Conservation (phyloP, 2,888 invertebrate species). For the Desoria tigrina region DNA sequence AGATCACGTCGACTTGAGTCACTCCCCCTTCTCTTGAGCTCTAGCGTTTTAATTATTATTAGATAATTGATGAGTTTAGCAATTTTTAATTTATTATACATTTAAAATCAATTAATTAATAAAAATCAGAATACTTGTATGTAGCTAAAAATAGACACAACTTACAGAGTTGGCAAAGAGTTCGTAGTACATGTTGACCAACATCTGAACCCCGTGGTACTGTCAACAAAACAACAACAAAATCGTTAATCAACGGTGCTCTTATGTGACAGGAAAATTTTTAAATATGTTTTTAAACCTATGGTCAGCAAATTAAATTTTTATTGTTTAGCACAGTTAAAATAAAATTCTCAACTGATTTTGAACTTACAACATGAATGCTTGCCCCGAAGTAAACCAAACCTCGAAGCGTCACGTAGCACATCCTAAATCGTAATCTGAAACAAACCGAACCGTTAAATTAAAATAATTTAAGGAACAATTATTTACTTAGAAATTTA, state of each 20-base stretch:
- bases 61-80: too few species aligned
- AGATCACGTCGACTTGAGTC: constrained; percentile 33
- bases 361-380: constrained; percentile 36
- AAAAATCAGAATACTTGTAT: too few species aligned
- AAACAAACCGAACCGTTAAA: constrained; percentile 12
- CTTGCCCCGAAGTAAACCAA: constrained; percentile 37
- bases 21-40: constrained; percentile 22
- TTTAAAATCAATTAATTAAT: too few species aligned
- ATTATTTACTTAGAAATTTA: too few species aligned
- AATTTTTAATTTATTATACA: too few species aligned
- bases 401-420: constrained; percentile 30
- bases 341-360: too few species aligned
- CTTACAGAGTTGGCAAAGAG: constrained; percentile 37
- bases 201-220: constrained; percentile 41
- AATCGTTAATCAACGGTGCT: too few species aligned
- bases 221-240: neutral
- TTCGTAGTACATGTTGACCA: constrained; percentile 40
- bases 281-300: too few species aligned
- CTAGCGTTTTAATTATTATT: neutral
- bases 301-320: too few species aligned
- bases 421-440: constrained; percentile 26
- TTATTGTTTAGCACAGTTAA: too few species aligned
- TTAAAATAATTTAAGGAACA: too few species aligned
- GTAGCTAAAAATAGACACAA: neutral
- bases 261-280: too few species aligned